Conservation (phyloP, 1,140 invertebrate species). For the Drosophila ercepeae region DNA sequence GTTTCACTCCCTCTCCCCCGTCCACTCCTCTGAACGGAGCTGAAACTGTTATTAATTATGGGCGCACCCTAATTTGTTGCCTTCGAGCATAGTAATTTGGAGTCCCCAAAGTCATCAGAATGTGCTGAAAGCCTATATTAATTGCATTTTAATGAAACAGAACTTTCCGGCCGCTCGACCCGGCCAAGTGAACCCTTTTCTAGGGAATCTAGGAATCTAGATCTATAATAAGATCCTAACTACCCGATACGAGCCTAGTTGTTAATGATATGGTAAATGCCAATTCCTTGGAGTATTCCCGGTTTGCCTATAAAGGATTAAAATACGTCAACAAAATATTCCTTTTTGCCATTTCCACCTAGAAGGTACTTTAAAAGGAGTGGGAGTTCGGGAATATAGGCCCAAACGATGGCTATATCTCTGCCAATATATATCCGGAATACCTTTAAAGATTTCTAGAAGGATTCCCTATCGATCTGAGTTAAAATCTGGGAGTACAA, state of each 20-base stretch:
- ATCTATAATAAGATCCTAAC: constrained; percentile 37
- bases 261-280: constrained; percentile 52
- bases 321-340: too few relatives aligned
- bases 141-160: constrained; percentile 79
- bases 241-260: constrained; percentile 20
- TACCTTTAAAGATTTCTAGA: too few relatives aligned
- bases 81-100: constrained; percentile 46
- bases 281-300: constrained; percentile 12
- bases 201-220: constrained; percentile 16
- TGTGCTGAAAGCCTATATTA: constrained; percentile 78
- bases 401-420: too few relatives aligned
- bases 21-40: constrained; percentile 30
- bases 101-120: constrained; percentile 52
- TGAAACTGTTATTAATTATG: constrained; percentile 75
- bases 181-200: constrained; percentile 35
- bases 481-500: too few relatives aligned
- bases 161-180: neutral
- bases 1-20: constrained; percentile 11
- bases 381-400: too few relatives aligned
- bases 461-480: too few relatives aligned
- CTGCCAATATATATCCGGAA: too few relatives aligned
- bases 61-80: constrained; percentile 69
- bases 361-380: too few relatives aligned
- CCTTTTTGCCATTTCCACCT: too few relatives aligned
- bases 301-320: neutral